These are phyloP conservation scores for Petrocephalus microphthalmus DNA, from an alignment of 2,113 vertebrate genomes.

Conservation along the genomic window DNA sequence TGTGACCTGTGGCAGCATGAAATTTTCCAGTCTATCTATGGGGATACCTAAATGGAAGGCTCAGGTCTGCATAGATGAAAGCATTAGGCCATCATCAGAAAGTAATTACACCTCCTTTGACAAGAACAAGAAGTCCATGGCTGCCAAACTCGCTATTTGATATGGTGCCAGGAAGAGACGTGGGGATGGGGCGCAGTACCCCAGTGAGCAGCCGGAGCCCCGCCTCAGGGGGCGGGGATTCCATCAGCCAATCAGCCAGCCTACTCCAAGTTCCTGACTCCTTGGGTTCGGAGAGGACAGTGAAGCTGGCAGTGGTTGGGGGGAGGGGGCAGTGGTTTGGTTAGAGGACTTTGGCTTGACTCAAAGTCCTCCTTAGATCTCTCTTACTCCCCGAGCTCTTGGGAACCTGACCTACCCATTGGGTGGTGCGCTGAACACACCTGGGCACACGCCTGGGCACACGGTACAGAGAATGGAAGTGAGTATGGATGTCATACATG, in stretches of 20 bases:
- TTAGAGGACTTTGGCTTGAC: background rate
- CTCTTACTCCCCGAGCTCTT: background rate
- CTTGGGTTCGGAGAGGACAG: background rate
- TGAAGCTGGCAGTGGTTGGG: background rate
- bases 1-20: background rate
- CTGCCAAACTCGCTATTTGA: conserved; percentile 5
- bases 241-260: background rate
- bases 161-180: background rate
- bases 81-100: background rate
- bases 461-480: background rate
- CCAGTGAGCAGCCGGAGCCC: background rate
- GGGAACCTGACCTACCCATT: background rate
- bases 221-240: background rate
- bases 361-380: background rate
- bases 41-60: background rate
- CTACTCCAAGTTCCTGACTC: background rate
- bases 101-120: background rate
- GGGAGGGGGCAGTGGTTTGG: background rate
- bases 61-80: background rate
- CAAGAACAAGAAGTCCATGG: background rate
- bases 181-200: background rate
- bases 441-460: background rate
- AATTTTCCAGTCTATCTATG: background rate
- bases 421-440: background rate
- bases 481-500: background rate